Conservation (phyloP, 2,888 invertebrate species). For the Scaptomyza polygonia region DNA sequence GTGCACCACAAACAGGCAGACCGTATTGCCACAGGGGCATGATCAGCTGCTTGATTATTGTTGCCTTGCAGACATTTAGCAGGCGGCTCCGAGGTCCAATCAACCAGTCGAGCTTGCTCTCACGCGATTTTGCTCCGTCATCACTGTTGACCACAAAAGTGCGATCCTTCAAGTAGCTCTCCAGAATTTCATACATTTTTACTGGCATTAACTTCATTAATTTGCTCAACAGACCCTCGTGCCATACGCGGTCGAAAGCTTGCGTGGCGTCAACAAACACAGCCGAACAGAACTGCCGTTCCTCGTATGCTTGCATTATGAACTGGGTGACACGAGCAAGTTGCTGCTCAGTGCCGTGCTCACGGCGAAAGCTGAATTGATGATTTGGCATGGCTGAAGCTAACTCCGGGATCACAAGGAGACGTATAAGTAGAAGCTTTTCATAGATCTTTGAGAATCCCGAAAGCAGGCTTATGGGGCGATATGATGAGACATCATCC, state of each 20-base stretch:
- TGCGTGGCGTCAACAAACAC: neutral
- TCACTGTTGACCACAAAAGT: conserved; percentile 1
- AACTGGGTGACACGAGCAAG: neutral
- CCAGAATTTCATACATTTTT: neutral
- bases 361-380: neutral
- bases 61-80: neutral
- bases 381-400: neutral
- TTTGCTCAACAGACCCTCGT: neutral
- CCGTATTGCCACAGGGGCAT: neutral
- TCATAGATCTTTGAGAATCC: conserved; percentile 1
- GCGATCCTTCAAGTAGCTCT: neutral
- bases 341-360: conserved; percentile 5
- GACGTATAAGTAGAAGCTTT: neutral
- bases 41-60: neutral
- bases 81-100: neutral
- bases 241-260: conserved; percentile 4
- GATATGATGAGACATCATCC: too few species aligned
- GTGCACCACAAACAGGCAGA: neutral
- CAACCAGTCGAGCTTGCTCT: neutral
- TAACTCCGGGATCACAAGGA: neutral
- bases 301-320: neutral
- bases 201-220: neutral
- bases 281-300: neutral
- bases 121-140: conserved; percentile 1
- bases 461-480: neutral